Base-by-base conservation (phyloP, 2,797 vertebrate species). In the Steatocranus sp. region DNA sequence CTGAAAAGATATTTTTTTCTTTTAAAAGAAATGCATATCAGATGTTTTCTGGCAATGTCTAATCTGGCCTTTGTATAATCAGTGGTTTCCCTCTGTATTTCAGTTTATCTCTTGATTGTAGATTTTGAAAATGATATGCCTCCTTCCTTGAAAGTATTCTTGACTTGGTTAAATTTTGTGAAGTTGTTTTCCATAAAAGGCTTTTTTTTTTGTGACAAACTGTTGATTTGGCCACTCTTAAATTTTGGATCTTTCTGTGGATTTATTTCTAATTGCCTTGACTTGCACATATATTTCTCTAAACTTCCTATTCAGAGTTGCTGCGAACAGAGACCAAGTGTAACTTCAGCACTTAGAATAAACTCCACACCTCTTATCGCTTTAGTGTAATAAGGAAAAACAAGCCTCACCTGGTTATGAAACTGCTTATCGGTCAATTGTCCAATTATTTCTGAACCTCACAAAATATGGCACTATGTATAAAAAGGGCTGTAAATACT, bases 21-120 rank as follows among this genome's bases (percentile, higher is more conserved):
- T 56, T 27, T 0, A 0, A 54, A 6, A 30, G 32, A 18, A 23
- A 41, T 7, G 3, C 18, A 61, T 17, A 25, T 25, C 20, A 43
- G 63, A 43, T 68, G 9, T 68, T 43, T 25, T 11, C 2, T 17
- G 36, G 8, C 36, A 68, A 68, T 43, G 12, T 68, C 63, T 43
- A 43, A 68, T 25, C 63, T 68, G 63, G 20, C 36, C 20, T 68
- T 43, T 15, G 36, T 25, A 20, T 25, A 68, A 43, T 41, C 20
- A 43, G 61, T 66, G 61, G 63, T 17, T 68, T 68, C 36, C 0
- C 2, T 68, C 63, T 1, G 20, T 4, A 4, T 68, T 68, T 68
- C 20, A 15, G 6, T 43, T 25, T 38, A 41, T 68, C 36, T 68
- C 36, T 68, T 43, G 36, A 41, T 68, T 68, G 63, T 25, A 68